Conservation (phyloP, 2,888 invertebrate genomes). For the Apocheima hispidaria region DNA sequence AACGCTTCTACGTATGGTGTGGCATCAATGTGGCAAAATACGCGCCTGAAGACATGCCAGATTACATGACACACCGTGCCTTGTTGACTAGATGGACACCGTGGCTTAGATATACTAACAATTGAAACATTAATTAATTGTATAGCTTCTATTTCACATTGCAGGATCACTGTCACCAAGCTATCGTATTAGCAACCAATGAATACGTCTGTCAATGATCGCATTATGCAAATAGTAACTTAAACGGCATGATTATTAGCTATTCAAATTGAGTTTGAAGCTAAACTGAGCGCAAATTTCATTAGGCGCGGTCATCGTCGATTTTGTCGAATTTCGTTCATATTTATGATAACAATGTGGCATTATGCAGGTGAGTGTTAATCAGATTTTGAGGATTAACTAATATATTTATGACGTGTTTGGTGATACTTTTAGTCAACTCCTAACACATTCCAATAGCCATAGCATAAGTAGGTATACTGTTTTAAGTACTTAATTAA, state of each 20-base stretch:
- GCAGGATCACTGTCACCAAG: not conserved
- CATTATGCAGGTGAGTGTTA: conserved; percentile 21
- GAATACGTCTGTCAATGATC: not conserved
- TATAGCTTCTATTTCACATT: not conserved
- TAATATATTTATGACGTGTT: conserved; percentile 12
- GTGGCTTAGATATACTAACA: not conserved
- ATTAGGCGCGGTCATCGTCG: conserved; percentile 31
- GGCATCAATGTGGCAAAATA: not conserved
- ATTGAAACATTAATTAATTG: not conserved
- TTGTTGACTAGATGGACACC: not conserved
- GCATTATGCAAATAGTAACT: conserved; percentile 7
- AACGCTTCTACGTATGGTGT: too few species aligned
- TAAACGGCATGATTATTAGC: conserved; percentile 29
- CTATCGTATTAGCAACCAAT: not conserved
- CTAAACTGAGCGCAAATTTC: conserved; percentile 40
- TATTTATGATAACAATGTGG: conserved; percentile 8
- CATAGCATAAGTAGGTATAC: too few species aligned
- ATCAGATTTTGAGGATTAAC: conserved; percentile 30
- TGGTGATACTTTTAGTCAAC: too few species aligned
- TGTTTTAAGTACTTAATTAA: too few species aligned
- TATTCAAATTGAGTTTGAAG: conserved; percentile 40
- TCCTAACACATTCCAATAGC: too few species aligned
- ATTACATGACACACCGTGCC: not conserved
- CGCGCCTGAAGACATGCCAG: not conserved
- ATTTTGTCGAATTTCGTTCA: conserved; percentile 20